phyloP scores from a whole-genome alignment of 2,888 invertebrate species.

The Zaprionus bogoriensis region DNA sequence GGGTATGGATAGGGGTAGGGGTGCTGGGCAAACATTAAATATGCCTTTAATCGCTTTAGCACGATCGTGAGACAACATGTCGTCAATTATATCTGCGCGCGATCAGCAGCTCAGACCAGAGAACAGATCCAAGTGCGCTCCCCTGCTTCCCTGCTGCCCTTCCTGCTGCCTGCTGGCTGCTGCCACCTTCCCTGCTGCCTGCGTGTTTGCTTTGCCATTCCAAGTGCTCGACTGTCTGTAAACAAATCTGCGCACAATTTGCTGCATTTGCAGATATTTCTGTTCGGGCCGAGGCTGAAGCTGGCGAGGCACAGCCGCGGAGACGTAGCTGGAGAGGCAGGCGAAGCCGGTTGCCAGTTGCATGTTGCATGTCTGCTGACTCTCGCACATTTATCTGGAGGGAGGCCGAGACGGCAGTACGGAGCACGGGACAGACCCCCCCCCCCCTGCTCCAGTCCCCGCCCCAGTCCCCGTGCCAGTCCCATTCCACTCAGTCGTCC shows the following conservation, averaged over 20 bases:
- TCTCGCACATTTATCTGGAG: constrained; percentile 55
- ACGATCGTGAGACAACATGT: constrained; percentile 81
- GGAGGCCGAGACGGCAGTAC: not conserved
- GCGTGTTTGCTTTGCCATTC: constrained; percentile 31
- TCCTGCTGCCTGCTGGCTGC: not conserved
- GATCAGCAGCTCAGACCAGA: constrained; percentile 57
- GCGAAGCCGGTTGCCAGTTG: constrained; percentile 32
- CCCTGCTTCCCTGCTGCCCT: not conserved
- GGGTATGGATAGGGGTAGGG: not conserved
- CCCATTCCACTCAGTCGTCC: constrained; percentile 8
- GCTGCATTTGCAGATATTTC: constrained; percentile 73
- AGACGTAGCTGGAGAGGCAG: not conserved
- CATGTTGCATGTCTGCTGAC: constrained; percentile 65
- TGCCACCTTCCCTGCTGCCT: not conserved
- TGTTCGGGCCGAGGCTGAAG: constrained; percentile 27
- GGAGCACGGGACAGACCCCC: not conserved
- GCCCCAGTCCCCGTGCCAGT: no score
- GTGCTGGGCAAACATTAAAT: constrained; percentile 57
- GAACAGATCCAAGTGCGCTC: not conserved
- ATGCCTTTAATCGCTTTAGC: constrained; percentile 80
- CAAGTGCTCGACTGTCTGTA: constrained; percentile 58
- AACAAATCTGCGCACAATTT: constrained; percentile 75
- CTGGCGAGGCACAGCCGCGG: not conserved
- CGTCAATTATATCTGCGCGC: constrained; percentile 80
- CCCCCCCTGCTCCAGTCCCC: no score